Evolutionary conservation across 64 coral and sea anemone species (phyloP).

Genomic region (Orbicella faveolata): DNA sequence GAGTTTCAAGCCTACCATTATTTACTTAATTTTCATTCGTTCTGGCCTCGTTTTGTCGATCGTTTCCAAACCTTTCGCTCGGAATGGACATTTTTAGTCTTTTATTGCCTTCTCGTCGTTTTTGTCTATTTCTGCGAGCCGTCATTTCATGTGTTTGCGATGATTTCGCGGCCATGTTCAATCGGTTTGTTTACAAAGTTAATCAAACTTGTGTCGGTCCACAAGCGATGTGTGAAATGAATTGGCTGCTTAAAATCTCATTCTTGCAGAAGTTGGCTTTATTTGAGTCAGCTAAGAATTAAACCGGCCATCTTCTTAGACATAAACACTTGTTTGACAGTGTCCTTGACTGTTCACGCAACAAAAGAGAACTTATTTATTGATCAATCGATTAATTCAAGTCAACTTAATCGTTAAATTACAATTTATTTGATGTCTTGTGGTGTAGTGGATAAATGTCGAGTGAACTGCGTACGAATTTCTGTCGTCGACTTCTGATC

Average conservation of each 20-base stretch:
- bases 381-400: background rate
- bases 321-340: no score
- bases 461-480: background rate
- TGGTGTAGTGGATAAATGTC: background rate
- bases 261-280: background rate
- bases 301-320: no score
- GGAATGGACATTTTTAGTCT: background rate
- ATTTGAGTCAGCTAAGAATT: no score
- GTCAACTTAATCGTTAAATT: background rate
- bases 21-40: background rate
- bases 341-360: no score
- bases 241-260: background rate
- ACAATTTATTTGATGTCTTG: background rate
- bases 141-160: background rate
- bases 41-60: no score
- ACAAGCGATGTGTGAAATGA: background rate
- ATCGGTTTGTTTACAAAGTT: no score
- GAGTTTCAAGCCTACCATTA: background rate
- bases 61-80: background rate
- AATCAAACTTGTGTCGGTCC: background rate
- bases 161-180: background rate
- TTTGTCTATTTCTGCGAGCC: background rate
- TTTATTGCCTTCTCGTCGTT: background rate
- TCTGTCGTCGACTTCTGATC: background rate
- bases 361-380: no score